A percentile compares a stretch with the other conserved stretches of the same genome.
Conservation (phyloP, 2,113 vertebrate species). For the Catharus minimus region DNA sequence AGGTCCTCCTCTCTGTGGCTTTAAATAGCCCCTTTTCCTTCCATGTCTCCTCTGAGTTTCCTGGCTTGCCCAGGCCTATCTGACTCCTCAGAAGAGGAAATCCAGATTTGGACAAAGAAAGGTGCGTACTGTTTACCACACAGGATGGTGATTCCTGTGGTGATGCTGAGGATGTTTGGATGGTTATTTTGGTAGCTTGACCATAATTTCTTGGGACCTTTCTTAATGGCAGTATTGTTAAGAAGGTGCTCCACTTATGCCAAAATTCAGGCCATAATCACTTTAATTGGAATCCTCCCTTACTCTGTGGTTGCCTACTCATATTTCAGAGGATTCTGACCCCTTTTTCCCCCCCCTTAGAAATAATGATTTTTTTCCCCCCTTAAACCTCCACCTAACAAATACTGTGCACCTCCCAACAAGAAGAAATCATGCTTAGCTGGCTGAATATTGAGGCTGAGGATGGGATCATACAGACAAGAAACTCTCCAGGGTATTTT, state of each 20-base stretch:
- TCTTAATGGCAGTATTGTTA: background rate
- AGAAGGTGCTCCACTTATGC: background rate
- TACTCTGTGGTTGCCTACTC: background rate
- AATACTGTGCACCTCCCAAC: background rate
- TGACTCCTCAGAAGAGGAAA: background rate
- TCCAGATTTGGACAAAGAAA: background rate
- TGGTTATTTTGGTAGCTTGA: background rate
- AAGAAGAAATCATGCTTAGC: background rate
- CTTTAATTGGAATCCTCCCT: background rate
- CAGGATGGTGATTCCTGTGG: background rate
- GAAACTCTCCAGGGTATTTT: conserved; percentile 36
- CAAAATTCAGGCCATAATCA: background rate
- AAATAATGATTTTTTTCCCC: background rate
- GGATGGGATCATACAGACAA: background rate
- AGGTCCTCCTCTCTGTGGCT: conserved; percentile 33
- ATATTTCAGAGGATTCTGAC: background rate
- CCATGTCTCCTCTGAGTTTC: background rate
- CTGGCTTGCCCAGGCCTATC: background rate
- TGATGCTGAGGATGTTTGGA: background rate
- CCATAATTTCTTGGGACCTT: background rate
- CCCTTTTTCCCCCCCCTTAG: background rate
- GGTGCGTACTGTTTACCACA: accelerated
- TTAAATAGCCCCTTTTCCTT: conserved; percentile 49
- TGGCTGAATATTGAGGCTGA: conserved; percentile 16
- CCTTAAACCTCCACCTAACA: background rate